phyloP scores from a whole-genome alignment of 1,140 invertebrate genomes.

The Drosophila murphyi region DNA sequence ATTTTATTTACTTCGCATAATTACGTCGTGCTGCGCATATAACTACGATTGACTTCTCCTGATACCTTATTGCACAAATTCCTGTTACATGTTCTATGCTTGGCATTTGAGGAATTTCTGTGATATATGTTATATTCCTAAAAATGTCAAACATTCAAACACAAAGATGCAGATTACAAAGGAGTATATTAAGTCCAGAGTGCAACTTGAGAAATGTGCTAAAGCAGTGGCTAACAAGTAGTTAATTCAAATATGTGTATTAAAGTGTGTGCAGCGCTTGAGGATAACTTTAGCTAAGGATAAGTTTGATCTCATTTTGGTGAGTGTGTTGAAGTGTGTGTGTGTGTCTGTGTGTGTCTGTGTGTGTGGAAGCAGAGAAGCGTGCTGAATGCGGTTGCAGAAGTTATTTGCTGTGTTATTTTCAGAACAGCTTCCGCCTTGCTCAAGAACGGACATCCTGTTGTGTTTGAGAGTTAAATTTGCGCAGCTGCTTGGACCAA shows the following conservation, averaged over 20 bases:
- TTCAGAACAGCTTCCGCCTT: constrained; percentile 78
- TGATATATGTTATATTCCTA: background rate
- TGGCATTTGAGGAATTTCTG: background rate
- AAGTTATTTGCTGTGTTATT: constrained; percentile 83
- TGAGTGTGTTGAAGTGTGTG: constrained; percentile 13
- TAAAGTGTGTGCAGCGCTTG: background rate
- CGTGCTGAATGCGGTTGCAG: constrained; percentile 77
- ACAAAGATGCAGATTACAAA: background rate
- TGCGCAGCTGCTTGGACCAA: constrained; percentile 68
- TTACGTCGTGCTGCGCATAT: too few relatives aligned
- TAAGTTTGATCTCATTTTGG: constrained; percentile 23
- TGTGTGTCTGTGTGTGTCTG: constrained; percentile 18
- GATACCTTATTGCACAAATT: too few relatives aligned
- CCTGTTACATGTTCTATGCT: too few relatives aligned
- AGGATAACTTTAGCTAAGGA: constrained; percentile 11
- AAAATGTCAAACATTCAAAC: background rate
- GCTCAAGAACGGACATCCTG: constrained; percentile 74
- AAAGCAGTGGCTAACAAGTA: constrained; percentile 1
- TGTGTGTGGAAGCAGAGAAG: constrained; percentile 14
- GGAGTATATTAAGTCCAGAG: background rate
- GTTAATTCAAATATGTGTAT: constrained; percentile 7
- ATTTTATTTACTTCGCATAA: too few relatives aligned
- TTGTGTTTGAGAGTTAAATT: constrained; percentile 60
- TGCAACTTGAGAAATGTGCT: background rate
- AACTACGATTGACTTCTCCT: too few relatives aligned